These are phyloP conservation scores for Pseudocheirus occidentalis DNA, from an alignment of 2,797 vertebrate genomes.

Conservation along the genomic window DNA sequence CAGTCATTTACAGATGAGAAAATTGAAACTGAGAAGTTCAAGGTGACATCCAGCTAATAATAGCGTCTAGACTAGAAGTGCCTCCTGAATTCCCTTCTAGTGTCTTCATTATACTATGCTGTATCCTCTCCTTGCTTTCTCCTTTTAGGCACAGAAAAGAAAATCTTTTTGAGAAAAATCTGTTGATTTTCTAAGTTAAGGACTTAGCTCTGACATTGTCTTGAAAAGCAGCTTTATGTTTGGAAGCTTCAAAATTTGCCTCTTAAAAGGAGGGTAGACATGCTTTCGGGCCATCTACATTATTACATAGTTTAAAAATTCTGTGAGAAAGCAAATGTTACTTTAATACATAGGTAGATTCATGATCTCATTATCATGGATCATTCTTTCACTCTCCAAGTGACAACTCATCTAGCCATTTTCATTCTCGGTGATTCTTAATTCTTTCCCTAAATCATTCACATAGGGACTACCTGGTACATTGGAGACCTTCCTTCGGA, in stretches of 20 bases:
- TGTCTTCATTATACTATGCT: neutral
- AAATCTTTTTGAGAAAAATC: neutral
- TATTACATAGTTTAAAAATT: neutral
- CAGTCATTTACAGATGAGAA: slow-evolving; percentile 4
- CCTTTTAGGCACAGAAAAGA: neutral
- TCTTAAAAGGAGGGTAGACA: neutral
- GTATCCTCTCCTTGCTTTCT: neutral
- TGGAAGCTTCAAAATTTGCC: neutral
- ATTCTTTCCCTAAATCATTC: neutral
- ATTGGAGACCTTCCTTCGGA: neutral
- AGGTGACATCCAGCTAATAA: neutral
- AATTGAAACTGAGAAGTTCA: slow-evolving; percentile 12
- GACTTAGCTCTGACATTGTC: neutral
- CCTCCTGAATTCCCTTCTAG: neutral
- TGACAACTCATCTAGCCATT: neutral
- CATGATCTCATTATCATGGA: neutral
- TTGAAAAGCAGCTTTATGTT: neutral
- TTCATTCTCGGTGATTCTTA: neutral
- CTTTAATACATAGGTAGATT: neutral
- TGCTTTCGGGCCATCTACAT: neutral
- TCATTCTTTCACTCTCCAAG: neutral
- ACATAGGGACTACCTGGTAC: neutral
- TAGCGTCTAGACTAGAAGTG: neutral
- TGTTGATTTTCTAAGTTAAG: neutral
- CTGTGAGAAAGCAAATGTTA: neutral